A percentile compares a stretch with the other conserved stretches of the same genome.
These are phyloP conservation scores for Thaumatotibia leucotreta DNA, from an alignment of 1,140 invertebrate genomes.

Conservation along the genomic window DNA sequence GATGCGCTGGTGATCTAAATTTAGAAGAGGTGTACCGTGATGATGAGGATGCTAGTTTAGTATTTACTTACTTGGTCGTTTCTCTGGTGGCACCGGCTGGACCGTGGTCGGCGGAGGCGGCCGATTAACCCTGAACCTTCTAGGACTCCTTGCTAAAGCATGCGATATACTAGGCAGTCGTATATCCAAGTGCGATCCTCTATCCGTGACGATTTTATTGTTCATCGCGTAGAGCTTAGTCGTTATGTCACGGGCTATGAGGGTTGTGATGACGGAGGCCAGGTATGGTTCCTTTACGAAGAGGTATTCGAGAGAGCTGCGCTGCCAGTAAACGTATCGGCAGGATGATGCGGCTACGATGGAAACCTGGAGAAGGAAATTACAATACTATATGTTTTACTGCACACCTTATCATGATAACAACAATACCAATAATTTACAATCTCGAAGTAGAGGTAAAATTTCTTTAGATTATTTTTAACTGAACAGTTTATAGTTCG, in stretches of 20 bases:
- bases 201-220: conserved; percentile 80
- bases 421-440: too few species aligned
- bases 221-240: conserved; percentile 94
- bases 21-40: too few species aligned
- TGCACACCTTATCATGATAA: too few species aligned
- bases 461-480: too few species aligned
- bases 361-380: conserved; percentile 81
- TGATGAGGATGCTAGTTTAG: too few species aligned
- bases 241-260: conserved; percentile 91
- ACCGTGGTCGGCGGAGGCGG: conserved; percentile 59
- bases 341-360: conserved; percentile 89
- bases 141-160: conserved; percentile 79
- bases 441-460: too few species aligned
- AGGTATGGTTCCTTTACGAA: conserved; percentile 92
- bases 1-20: too few species aligned
- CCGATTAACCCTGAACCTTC: conserved; percentile 57
- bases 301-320: conserved; percentile 88
- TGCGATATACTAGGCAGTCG: conserved; percentile 88
- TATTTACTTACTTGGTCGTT: conserved; percentile 55
- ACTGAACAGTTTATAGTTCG: too few species aligned
- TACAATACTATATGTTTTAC: too few species aligned
- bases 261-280: conserved; percentile 87
- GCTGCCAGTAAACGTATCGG: conserved; percentile 90
- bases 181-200: conserved; percentile 89
- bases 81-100: conserved; percentile 64